phyloP scores from a whole-genome alignment of 1,140 invertebrate species.

The Melitaea cinxia region DNA sequence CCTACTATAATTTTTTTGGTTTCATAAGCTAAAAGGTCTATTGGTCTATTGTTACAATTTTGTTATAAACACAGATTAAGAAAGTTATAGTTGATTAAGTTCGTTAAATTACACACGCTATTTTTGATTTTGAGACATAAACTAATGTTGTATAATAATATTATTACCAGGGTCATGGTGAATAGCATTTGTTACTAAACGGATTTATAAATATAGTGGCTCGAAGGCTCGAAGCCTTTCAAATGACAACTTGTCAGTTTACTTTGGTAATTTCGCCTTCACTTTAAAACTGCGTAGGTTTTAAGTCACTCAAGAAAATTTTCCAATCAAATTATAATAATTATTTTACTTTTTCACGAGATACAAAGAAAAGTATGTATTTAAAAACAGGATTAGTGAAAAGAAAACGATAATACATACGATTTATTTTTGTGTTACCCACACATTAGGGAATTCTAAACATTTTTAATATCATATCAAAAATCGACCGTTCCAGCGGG shows the following conservation, averaged over 20 bases:
- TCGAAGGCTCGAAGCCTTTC: conserved; percentile 58
- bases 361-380: not conserved
- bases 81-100: too few species aligned
- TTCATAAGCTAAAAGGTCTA: too few species aligned
- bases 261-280: conserved; percentile 12
- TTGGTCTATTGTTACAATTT: too few species aligned
- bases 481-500: too few species aligned
- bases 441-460: too few species aligned
- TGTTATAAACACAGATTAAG: too few species aligned
- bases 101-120: too few species aligned
- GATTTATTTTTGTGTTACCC: too few species aligned
- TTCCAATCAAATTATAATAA: not conserved
- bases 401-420: not conserved
- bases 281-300: not conserved
- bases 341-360: not conserved
- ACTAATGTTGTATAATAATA: conserved; percentile 1
- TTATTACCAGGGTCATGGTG: conserved; percentile 18
- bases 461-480: too few species aligned
- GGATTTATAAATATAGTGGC: conserved; percentile 36
- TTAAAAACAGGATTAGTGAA: not conserved
- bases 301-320: not conserved
- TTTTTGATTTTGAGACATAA: not conserved
- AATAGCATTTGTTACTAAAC: conserved; percentile 37
- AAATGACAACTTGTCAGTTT: conserved; percentile 39
- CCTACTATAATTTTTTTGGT: too few species aligned